Conservation (phyloP, 1,140 invertebrate species). For the Diorhabda sublineata region DNA sequence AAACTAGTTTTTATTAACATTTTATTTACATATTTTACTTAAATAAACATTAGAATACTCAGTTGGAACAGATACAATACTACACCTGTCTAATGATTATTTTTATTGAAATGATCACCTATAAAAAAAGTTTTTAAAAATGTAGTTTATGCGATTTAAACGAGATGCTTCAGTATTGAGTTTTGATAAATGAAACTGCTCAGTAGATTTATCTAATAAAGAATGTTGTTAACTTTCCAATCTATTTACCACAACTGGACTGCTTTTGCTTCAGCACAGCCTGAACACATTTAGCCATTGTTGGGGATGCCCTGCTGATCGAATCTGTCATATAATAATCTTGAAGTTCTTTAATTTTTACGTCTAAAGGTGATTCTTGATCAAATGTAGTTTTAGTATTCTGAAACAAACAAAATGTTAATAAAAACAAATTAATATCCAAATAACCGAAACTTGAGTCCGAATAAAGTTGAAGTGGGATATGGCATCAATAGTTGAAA, state of each 20-base stretch:
- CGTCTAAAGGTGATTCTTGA: conserved; percentile 62
- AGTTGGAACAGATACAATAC: not conserved
- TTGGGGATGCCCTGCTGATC: conserved; percentile 92
- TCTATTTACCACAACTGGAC: conserved; percentile 39
- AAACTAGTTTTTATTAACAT: not conserved
- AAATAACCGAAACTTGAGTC: too few species aligned
- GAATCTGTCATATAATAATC: conserved; percentile 99
- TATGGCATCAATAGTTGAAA: too few species aligned
- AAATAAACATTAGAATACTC: not conserved
- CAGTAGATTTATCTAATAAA: too few species aligned
- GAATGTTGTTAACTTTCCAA: too few species aligned
- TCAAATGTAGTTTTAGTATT: conserved; percentile 43
- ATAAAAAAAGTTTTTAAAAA: too few species aligned
- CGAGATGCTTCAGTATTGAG: too few species aligned
- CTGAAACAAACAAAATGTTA: conserved; percentile 25
- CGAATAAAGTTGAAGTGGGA: too few species aligned
- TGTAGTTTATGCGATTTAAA: too few species aligned
- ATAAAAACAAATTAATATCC: not conserved
- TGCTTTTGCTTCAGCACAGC: conserved; percentile 77
- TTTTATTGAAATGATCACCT: too few species aligned
- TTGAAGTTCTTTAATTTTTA: conserved; percentile 76
- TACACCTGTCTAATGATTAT: too few species aligned
- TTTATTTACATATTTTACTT: conserved; percentile 14
- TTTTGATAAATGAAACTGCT: too few species aligned
- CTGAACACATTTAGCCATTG: conserved; percentile 97